phyloP scores from a whole-genome alignment of 2,888 invertebrate species.

The Mantis religiosa region DNA sequence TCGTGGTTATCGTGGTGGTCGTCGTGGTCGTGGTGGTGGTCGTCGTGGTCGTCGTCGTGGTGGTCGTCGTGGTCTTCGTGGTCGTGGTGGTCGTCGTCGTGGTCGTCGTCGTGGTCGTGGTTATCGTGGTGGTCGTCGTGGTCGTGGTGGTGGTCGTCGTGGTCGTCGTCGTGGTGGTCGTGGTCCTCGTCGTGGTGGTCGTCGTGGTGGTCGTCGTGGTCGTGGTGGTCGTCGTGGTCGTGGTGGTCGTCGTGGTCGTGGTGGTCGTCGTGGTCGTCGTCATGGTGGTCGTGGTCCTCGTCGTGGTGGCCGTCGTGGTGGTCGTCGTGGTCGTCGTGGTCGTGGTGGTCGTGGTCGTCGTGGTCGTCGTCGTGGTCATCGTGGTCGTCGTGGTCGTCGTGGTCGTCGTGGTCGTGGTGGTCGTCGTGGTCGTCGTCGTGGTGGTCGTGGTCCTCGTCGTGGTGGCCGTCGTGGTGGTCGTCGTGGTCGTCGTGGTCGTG shows the following conservation, averaged over 20 bases:
- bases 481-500: neutral
- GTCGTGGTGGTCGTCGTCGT: neutral
- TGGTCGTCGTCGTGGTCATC: neutral
- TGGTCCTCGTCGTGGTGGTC: neutral
- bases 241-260: neutral
- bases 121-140: too few species aligned
- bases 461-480: too few species aligned
- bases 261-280: neutral
- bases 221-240: neutral
- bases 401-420: neutral
- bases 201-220: neutral
- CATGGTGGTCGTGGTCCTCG: neutral
- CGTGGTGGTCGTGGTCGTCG: neutral
- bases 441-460: neutral
- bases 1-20: too few species aligned
- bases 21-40: conserved; percentile 40
- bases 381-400: too few species aligned
- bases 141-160: neutral
- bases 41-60: conserved; percentile 28
- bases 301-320: too few species aligned
- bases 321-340: neutral
- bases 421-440: neutral
- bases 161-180: neutral
- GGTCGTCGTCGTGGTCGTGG: neutral
- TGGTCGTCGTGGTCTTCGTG: too few species aligned